phyloP scores from a whole-genome alignment of 2,113 vertebrate genomes.

The Canis aureus region DNA sequence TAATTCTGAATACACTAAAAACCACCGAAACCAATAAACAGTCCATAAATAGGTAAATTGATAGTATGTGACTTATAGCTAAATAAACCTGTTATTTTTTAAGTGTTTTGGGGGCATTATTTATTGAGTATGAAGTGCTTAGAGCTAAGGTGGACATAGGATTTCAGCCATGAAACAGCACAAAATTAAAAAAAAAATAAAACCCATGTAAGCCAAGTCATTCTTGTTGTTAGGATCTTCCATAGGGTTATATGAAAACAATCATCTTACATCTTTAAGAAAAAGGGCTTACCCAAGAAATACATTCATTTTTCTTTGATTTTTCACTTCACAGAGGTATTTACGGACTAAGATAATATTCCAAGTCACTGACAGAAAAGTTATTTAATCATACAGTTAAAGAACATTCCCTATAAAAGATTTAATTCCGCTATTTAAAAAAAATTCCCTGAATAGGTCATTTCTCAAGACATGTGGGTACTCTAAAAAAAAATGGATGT shows the following conservation, averaged over 20 bases:
- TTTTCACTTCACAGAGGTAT: not conserved
- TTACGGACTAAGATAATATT: not conserved
- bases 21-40: not conserved
- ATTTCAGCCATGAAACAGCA: not conserved
- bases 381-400: slow-evolving; percentile 42
- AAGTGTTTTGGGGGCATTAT: not conserved
- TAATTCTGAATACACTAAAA: slow-evolving; percentile 5
- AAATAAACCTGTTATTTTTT: not conserved
- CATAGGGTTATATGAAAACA: not conserved
- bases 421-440: slow-evolving; percentile 40
- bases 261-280: slow-evolving; percentile 2
- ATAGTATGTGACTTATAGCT: not conserved
- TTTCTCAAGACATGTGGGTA: not conserved
- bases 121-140: not conserved
- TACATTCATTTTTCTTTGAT: slow-evolving; percentile 5
- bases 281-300: slow-evolving; percentile 51
- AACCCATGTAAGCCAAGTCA: not conserved
- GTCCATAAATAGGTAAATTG: not conserved
- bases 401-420: not conserved
- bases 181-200: not conserved
- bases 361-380: slow-evolving; percentile 41
- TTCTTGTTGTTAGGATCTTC: not conserved
- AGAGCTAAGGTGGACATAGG: not conserved
- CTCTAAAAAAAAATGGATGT: not conserved
- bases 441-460: not conserved